These are phyloP conservation scores for Dorcus parallelipipedus DNA, from an alignment of 2,888 invertebrate species.

Conservation along the genomic window DNA sequence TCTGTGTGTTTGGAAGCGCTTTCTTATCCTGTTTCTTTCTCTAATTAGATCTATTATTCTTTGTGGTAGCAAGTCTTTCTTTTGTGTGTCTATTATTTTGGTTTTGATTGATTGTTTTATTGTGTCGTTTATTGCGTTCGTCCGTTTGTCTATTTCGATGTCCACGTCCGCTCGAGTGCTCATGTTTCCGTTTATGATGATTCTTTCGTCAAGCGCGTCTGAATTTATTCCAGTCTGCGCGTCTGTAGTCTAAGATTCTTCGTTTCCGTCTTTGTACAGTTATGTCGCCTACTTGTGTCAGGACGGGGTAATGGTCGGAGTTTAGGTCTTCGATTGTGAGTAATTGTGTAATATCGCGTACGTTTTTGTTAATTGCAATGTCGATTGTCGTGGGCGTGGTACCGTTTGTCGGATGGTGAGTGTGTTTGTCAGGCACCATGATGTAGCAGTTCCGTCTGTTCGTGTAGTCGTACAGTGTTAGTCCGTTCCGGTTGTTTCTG, in stretches of 20 bases:
- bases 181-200: no score
- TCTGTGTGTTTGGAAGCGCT: no score
- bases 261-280: not conserved
- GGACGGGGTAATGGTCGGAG: not conserved
- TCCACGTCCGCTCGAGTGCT: no score
- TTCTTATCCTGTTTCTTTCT: no score
- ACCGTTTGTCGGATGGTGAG: slow-evolving; percentile 16
- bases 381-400: slow-evolving; percentile 14
- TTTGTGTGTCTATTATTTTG: no score
- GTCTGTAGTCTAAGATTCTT: not conserved
- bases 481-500: slow-evolving; percentile 18
- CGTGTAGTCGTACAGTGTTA: slow-evolving; percentile 10
- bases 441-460: slow-evolving; percentile 1
- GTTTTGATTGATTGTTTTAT: no score
- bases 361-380: slow-evolving; percentile 15
- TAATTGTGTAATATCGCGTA: not conserved
- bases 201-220: no score
- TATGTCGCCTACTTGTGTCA: not conserved
- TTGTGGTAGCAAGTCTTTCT: no score
- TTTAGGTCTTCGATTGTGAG: not conserved
- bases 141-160: no score
- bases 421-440: slow-evolving; percentile 6
- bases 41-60: no score
- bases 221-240: slow-evolving; percentile 3
- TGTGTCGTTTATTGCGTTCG: no score